These are phyloP conservation scores for Eupithecia tripunctaria DNA, from an alignment of 2,888 invertebrate genomes.

Conservation along the genomic window DNA sequence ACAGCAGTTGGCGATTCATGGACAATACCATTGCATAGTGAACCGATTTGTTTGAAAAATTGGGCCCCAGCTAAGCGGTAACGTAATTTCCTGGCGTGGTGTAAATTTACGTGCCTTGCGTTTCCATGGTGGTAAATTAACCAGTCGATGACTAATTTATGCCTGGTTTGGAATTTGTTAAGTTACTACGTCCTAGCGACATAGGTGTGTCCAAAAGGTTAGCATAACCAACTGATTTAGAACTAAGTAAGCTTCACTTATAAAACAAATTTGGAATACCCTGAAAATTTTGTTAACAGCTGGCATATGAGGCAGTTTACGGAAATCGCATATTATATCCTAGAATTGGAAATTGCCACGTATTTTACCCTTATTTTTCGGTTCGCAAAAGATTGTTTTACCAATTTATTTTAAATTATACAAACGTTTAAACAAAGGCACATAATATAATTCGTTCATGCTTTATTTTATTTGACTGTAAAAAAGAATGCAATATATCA, in stretches of 20 bases:
- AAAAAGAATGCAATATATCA: no score
- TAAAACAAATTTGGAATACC: neutral
- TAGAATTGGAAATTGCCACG: neutral
- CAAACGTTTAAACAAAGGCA: neutral
- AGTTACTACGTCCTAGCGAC: conserved; percentile 1
- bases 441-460: neutral
- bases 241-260: neutral
- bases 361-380: neutral
- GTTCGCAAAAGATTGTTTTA: neutral
- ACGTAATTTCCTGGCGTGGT: neutral
- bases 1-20: neutral
- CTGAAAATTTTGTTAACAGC: neutral
- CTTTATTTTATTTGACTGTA: no score
- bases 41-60: neutral
- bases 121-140: neutral
- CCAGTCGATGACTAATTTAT: neutral
- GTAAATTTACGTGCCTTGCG: neutral
- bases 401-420: neutral
- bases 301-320: neutral
- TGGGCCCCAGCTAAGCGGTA: neutral
- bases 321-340: neutral
- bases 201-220: neutral
- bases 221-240: neutral
- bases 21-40: neutral
- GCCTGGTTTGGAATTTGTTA: neutral